Evolutionary conservation across 2,888 invertebrate species (phyloP).

Genomic region (Caenorhabditis sp.): DNA sequence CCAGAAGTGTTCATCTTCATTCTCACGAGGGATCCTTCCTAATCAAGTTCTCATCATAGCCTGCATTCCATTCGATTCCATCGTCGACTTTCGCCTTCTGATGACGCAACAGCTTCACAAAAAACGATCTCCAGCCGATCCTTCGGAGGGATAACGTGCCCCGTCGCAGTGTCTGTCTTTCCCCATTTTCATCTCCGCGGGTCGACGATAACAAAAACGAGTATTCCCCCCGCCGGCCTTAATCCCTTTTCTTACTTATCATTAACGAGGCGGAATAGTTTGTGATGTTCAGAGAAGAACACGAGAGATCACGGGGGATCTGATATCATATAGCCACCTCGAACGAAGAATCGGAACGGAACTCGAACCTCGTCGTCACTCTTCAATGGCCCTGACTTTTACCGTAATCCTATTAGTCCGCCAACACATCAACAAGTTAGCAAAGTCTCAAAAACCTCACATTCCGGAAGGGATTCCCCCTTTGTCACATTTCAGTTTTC

Average conservation of each 20-base stretch:
- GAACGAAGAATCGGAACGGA: too few relatives aligned
- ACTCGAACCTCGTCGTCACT: slow-evolving; percentile 20
- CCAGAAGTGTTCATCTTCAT: background rate
- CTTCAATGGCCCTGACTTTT: slow-evolving; percentile 11
- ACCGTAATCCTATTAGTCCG: slow-evolving; percentile 33
- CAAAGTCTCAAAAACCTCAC: slow-evolving; percentile 2
- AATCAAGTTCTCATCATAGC: slow-evolving; percentile 2
- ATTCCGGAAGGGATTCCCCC: too few relatives aligned
- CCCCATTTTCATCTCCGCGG: slow-evolving; percentile 21
- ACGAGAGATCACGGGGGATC: slow-evolving; percentile 19
- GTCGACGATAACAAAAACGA: slow-evolving; percentile 29
- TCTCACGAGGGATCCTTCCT: background rate
- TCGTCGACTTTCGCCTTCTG: slow-evolving; percentile 4
- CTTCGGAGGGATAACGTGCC: slow-evolving; percentile 25
- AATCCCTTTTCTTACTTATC: slow-evolving; percentile 37
- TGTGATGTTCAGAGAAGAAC: slow-evolving; percentile 20
- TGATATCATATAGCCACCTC: too few relatives aligned
- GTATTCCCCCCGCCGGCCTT: slow-evolving; percentile 9
- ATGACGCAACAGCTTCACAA: slow-evolving; percentile 34
- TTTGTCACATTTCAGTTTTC: too few relatives aligned
- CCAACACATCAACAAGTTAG: slow-evolving; percentile 15
- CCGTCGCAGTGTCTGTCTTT: background rate
- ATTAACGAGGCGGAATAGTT: slow-evolving; percentile 23
- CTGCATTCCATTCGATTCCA: slow-evolving; percentile 25
- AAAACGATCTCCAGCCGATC: slow-evolving; percentile 15